A percentile compares a stretch with the other conserved stretches of the same genome.
Conservation (phyloP, 2,113 vertebrate genomes). For the Megatriorchis doriae region DNA sequence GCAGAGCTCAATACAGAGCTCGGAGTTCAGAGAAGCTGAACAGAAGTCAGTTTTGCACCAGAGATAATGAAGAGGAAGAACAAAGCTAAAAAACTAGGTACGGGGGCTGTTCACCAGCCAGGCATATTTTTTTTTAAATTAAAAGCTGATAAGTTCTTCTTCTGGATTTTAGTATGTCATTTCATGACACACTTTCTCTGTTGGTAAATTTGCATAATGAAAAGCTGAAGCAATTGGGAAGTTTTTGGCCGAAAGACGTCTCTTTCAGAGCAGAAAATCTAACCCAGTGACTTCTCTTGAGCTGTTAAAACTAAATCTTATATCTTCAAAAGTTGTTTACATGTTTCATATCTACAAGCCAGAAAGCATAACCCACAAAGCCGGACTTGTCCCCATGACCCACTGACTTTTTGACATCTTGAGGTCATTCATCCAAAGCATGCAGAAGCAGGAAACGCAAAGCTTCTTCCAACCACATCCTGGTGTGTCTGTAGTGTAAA, state of each 20-base stretch:
- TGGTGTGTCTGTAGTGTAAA: constrained; percentile 48
- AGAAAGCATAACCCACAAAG: constrained; percentile 41
- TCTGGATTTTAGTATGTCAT: background rate
- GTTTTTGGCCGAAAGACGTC: background rate
- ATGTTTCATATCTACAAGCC: constrained; percentile 14
- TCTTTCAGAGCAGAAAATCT: background rate
- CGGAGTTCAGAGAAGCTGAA: background rate
- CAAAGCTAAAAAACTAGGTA: background rate
- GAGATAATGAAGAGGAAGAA: background rate
- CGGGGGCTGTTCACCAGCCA: rapidly evolving
- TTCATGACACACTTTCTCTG: background rate
- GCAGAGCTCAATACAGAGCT: background rate
- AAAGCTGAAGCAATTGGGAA: background rate
- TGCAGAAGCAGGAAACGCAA: constrained; percentile 57
- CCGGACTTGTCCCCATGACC: constrained; percentile 30
- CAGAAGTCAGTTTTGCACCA: background rate
- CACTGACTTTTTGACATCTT: constrained; percentile 55
- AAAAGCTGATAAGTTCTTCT: background rate
- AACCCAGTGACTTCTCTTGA: background rate
- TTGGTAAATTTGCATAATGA: background rate
- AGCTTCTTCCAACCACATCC: constrained; percentile 57
- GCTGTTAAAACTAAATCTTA: background rate
- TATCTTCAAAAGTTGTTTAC: constrained; percentile 49
- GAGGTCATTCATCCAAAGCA: constrained; percentile 55
- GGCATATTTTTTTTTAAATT: background rate